phyloP scores from a whole-genome alignment of 2,113 vertebrate species.

The Lipophrys pholis region DNA sequence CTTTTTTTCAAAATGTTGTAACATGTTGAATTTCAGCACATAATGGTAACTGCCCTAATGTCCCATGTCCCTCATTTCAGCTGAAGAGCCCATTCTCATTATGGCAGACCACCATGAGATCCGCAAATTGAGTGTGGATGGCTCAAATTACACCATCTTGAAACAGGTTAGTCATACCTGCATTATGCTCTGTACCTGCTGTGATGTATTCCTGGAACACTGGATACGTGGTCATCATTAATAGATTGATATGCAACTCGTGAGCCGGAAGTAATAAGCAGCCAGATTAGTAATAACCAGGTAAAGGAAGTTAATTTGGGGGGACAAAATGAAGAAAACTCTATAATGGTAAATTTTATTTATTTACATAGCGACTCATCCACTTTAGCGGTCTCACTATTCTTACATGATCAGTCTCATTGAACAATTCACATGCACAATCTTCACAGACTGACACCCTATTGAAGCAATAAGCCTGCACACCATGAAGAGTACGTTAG shows the following conservation, averaged over 20 bases:
- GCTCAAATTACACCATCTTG: constrained; percentile 96
- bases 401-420: too few relatives aligned
- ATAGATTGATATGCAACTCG: background rate
- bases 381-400: too few relatives aligned
- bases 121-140: constrained; percentile 96
- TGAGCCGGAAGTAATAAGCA: too few relatives aligned
- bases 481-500: too few relatives aligned
- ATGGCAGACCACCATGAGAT: constrained; percentile 99
- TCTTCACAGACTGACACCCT: too few relatives aligned
- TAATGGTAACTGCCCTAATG: background rate
- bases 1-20: too few relatives aligned
- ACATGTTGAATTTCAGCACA: background rate
- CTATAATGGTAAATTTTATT: too few relatives aligned
- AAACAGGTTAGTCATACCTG: constrained; percentile 89
- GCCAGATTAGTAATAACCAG: background rate
- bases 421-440: too few relatives aligned
- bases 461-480: too few relatives aligned
- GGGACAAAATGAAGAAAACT: background rate
- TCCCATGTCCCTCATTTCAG: constrained; percentile 76
- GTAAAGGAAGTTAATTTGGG: background rate
- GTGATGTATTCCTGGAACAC: background rate
- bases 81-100: constrained; percentile 96
- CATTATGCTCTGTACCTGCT: background rate
- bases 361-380: too few relatives aligned
- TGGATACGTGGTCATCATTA: background rate